Evolutionary conservation across 2,113 vertebrate species (phyloP).

Genomic region (Myocastor coypus): DNA sequence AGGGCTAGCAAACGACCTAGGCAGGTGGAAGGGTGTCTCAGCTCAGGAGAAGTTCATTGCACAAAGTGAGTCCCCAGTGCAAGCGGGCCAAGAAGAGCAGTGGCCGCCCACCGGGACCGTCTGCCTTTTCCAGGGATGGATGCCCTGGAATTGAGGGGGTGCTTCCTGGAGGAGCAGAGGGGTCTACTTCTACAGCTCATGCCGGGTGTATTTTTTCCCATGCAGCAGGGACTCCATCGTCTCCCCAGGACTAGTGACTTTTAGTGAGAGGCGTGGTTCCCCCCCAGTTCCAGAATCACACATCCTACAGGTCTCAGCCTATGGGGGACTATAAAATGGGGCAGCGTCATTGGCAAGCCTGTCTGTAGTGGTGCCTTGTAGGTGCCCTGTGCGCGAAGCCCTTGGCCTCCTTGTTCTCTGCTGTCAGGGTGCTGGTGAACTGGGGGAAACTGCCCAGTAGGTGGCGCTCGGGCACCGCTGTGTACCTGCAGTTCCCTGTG

Average conservation of each 20-base stretch:
- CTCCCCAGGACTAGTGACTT: background rate
- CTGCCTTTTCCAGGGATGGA: background rate
- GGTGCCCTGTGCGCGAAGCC: background rate
- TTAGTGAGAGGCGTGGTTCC: background rate
- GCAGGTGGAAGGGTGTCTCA: background rate
- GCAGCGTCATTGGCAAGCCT: background rate
- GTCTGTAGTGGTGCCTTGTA: background rate
- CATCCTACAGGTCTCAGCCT: background rate
- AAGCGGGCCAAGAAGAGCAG: background rate
- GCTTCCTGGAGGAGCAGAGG: background rate
- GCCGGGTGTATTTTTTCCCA: background rate
- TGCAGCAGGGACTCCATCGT: rapidly evolving
- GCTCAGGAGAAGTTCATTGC: background rate
- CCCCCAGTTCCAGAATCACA: background rate
- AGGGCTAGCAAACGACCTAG: background rate
- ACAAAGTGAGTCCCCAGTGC: background rate
- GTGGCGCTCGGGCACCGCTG: constrained; percentile 80
- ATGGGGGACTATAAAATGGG: rapidly evolving
- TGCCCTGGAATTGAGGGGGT: background rate
- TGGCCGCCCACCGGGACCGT: background rate
- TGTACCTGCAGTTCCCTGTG: background rate
- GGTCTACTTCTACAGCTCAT: too few species aligned
- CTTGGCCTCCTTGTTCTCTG: background rate
- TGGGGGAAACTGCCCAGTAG: constrained; percentile 74
- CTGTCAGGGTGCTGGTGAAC: background rate